Evolutionary conservation across 2,113 vertebrate species (phyloP).

Genomic region (Aphyosemion australe): DNA sequence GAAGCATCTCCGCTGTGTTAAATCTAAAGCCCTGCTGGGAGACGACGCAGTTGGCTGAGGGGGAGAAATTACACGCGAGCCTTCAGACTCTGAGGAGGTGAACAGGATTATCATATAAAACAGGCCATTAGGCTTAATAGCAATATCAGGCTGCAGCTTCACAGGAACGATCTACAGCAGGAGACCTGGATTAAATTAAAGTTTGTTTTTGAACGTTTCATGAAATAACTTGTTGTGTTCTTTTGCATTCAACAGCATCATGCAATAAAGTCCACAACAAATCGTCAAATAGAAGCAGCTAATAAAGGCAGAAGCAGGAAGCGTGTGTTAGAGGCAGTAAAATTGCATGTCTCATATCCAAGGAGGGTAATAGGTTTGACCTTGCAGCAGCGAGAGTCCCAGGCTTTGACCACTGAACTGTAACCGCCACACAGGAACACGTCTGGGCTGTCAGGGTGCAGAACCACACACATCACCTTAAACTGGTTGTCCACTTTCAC

Average conservation of each 20-base stretch:
- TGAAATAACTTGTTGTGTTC: constrained; percentile 23
- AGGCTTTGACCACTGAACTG: constrained; percentile 89
- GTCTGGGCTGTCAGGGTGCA: constrained; percentile 84
- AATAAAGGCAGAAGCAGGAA: neutral
- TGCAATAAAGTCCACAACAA: constrained; percentile 12
- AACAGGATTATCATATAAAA: constrained; percentile 59
- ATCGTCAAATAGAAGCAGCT: neutral
- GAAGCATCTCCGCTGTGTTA: constrained; percentile 45
- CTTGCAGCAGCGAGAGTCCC: constrained; percentile 90
- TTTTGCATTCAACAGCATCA: constrained; percentile 3
- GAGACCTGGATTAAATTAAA: constrained; percentile 22
- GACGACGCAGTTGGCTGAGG: neutral
- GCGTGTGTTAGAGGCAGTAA: neutral
- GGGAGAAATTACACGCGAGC: constrained; percentile 24
- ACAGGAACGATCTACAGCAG: constrained; percentile 19
- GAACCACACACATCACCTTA: constrained; percentile 83
- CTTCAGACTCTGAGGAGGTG: constrained; percentile 30
- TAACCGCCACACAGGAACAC: constrained; percentile 92
- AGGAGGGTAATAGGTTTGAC: constrained; percentile 73
- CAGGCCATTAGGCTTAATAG: constrained; percentile 57
- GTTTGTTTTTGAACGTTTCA: constrained; percentile 39
- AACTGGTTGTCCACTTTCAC: constrained; percentile 84
- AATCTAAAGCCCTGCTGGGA: constrained; percentile 26
- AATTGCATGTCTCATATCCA: neutral
- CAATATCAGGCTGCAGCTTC: constrained; percentile 44